Base-by-base conservation (phyloP, 1,140 invertebrate genomes). In the Episyrphus balteatus region DNA sequence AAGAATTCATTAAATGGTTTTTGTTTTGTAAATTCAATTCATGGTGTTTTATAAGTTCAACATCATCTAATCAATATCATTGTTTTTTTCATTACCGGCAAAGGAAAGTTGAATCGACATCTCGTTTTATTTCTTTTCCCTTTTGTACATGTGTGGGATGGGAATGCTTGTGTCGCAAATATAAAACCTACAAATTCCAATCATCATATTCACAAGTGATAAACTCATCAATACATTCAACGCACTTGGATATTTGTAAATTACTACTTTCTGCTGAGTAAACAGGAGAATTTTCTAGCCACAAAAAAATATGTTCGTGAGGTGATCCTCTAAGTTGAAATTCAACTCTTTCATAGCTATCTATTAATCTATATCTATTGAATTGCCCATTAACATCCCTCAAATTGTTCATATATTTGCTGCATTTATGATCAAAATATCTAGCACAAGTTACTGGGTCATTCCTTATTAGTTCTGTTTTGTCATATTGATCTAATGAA, bases 191-290 rank as follows among this genome's bases (percentile, higher is more conserved):
- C 7, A 13, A 13, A n/a, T 44, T 34, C 7, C 13, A 14, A 33
- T 38, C 43, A 30, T 45, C 33, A 38, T 39, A 15, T 17, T 49
- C 38, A 43, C 48, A 49, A 26, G 48, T 38, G 15, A 49, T 21
- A 32, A 45, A 45, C 14, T 30, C 21, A 46, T 49, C 42, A 38
- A 49, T 46, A 41, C 45, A 46, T 17, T 38, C 30, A 30, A 49
- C 40, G n/a, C n/a, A n/a, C n/a, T n/a, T n/a, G n/a, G n/a, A n/a
- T 15, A 18, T 5, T 39, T 44, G 13, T 38, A 37, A n/a, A 32
- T 37, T 32, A 19, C 13, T 36, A 43, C 15, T 31, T 33, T 37
- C 17, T 37, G 8, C 17, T 10, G 36, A 21, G 34, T 31, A 49
- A 5, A 7, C 3, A 30, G 42, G 48, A 12, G 43, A 42, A 14